phyloP scores from a whole-genome alignment of 2,888 invertebrate species.

The Branchellion lobata region DNA sequence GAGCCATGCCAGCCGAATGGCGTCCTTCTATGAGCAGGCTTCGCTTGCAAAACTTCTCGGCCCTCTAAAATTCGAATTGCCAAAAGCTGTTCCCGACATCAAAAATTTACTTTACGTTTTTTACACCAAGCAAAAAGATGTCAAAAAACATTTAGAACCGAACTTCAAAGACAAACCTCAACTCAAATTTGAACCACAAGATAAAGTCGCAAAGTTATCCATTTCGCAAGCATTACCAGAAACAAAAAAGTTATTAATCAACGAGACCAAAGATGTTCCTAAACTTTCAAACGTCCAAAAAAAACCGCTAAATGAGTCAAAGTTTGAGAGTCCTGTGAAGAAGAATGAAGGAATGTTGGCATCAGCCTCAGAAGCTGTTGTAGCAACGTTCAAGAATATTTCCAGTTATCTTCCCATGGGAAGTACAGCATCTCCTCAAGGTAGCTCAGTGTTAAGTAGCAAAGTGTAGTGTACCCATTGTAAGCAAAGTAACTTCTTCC shows the following conservation, averaged over 20 bases:
- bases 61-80: slow-evolving; percentile 46
- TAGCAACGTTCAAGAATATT: slow-evolving; percentile 20
- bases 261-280: too few species aligned
- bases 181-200: too few species aligned
- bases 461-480: too few species aligned
- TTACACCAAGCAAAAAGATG: neutral
- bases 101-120: slow-evolving; percentile 19
- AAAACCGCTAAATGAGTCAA: neutral
- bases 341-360: slow-evolving; percentile 5
- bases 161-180: too few species aligned
- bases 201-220: neutral
- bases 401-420: slow-evolving; percentile 17
- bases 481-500: too few species aligned
- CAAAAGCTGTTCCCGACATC: slow-evolving; percentile 42
- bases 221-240: too few species aligned
- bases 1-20: neutral
- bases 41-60: slow-evolving; percentile 35
- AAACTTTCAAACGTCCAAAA: neutral
- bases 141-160: neutral
- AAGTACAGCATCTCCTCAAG: neutral
- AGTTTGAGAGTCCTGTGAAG: neutral
- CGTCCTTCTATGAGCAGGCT: slow-evolving; percentile 23
- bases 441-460: too few species aligned
- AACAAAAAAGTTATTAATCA: too few species aligned
- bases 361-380: slow-evolving; percentile 9